Percentiles rank a stretch among this genome's conserved stretches.
Evolutionary conservation across 2,113 vertebrate genomes (phyloP).

Genomic region (Catagonus wagneri): DNA sequence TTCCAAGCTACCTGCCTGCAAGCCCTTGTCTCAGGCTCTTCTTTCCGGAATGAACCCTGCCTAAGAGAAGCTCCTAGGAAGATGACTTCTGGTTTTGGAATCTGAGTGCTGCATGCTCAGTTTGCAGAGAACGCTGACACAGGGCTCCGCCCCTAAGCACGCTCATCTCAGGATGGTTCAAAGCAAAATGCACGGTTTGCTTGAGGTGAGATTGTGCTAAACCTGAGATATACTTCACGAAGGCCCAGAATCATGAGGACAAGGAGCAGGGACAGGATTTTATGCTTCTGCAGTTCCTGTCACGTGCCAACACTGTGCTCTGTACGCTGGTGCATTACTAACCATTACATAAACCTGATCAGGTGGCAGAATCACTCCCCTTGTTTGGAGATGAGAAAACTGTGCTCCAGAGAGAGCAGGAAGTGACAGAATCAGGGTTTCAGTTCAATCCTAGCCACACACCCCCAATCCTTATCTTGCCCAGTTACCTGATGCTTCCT

Average conservation of each 20-base stretch:
- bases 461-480: neutral
- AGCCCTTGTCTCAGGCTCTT: neutral
- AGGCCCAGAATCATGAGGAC: neutral
- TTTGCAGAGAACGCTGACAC: slow-evolving; percentile 46
- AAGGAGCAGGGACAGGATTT: neutral
- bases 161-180: neutral
- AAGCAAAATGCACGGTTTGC: neutral
- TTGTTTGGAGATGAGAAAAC: neutral
- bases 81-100: neutral
- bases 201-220: slow-evolving; percentile 5
- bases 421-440: neutral
- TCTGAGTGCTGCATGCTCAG: neutral
- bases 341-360: neutral
- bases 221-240: neutral
- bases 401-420: neutral
- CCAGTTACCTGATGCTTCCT: neutral
- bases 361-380: neutral
- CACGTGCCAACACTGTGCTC: neutral
- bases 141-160: neutral
- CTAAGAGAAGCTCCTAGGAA: neutral
- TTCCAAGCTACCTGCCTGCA: neutral
- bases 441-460: neutral
- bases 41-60: neutral
- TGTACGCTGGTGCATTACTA: neutral
- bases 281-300: neutral